A percentile compares a stretch with the other conserved stretches of the same genome.
Conservation (phyloP, 92 coral and sea anemone species). For the Parazoanthus atlanticus region DNA sequence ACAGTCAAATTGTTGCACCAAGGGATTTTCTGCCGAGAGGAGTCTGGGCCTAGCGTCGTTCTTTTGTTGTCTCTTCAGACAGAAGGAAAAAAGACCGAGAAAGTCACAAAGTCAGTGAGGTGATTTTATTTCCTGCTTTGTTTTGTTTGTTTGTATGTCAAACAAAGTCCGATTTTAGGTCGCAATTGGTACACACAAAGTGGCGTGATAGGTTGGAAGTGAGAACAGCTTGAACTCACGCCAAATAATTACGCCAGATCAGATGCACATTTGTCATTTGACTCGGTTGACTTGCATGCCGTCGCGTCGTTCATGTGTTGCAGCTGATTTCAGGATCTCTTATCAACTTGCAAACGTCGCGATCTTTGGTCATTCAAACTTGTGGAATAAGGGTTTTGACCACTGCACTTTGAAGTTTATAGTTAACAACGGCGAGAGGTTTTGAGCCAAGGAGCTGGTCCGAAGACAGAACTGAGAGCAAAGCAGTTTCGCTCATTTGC, state of each 20-base stretch:
- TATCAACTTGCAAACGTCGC: neutral
- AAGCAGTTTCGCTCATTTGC: neutral
- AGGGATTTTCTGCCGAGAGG: neutral
- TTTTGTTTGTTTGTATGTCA: slow-evolving; percentile 7
- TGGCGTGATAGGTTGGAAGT: slow-evolving; percentile 16
- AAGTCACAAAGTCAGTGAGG: neutral
- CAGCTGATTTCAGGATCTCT: neutral
- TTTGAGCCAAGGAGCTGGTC: neutral
- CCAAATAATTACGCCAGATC: neutral
- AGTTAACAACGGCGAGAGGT: neutral
- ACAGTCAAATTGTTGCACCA: too few relatives aligned
- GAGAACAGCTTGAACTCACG: neutral
- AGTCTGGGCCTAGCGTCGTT: neutral
- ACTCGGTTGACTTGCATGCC: neutral
- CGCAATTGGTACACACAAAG: neutral
- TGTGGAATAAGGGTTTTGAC: neutral
- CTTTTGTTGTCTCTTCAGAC: neutral
- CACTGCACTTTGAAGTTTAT: neutral
- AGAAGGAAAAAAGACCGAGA: neutral
- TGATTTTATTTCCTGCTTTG: slow-evolving; percentile 13
- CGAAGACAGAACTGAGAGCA: neutral
- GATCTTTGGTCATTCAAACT: neutral
- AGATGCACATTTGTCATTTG: neutral
- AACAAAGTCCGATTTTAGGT: neutral
- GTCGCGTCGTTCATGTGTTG: too few relatives aligned